These are phyloP conservation scores for Leptosomus discolor DNA, from an alignment of 2,113 vertebrate species.

Conservation along the genomic window DNA sequence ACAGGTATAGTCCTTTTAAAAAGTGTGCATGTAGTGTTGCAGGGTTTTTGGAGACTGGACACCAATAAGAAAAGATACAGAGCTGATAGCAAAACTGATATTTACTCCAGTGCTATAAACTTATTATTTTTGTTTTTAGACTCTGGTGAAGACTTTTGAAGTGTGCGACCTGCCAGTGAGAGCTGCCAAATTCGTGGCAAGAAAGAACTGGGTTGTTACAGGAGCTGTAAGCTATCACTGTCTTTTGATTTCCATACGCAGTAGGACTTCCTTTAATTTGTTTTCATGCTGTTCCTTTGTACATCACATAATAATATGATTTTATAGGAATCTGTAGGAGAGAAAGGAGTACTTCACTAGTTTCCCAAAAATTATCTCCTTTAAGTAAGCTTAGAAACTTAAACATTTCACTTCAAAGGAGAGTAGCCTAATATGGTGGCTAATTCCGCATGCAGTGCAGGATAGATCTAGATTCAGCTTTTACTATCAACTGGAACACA, in stretches of 20 bases:
- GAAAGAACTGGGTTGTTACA: constrained; percentile 98
- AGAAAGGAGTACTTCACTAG: background rate
- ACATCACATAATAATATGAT: background rate
- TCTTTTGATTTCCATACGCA: background rate
- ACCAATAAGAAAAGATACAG: background rate
- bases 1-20: background rate
- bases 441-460: background rate
- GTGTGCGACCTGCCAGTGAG: constrained; percentile 97
- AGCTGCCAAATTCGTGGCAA: constrained; percentile 97
- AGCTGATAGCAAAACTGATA: background rate
- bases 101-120: background rate
- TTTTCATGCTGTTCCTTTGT: background rate
- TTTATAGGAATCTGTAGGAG: background rate
- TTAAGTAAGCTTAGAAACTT: background rate
- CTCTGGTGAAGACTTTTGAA: constrained; percentile 98
- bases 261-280: background rate
- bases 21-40: background rate
- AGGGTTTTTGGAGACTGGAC: background rate
- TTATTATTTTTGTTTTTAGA: constrained; percentile 73
- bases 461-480: background rate
- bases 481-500: background rate
- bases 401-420: background rate
- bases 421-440: background rate
- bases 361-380: background rate
- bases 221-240: constrained; percentile 86